phyloP scores from a whole-genome alignment of 1,140 invertebrate genomes.

The Drosophila pandora region DNA sequence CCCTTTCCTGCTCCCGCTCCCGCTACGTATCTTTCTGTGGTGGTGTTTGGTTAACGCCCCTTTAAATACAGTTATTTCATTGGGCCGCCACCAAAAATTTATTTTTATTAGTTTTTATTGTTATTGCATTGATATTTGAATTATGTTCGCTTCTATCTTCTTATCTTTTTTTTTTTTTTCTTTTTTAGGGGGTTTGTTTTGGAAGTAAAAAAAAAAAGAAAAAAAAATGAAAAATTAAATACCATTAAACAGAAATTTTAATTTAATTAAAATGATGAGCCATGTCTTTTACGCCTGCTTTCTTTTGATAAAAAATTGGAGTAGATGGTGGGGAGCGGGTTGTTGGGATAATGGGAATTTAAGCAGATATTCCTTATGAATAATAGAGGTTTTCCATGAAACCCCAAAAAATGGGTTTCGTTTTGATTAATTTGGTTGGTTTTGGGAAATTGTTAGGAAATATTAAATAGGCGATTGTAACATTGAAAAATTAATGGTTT shows the following conservation, averaged over 20 bases:
- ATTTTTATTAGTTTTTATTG: conserved; percentile 81
- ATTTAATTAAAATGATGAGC: conserved; percentile 48
- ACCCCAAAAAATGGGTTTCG: neutral
- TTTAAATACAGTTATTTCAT: conserved; percentile 84
- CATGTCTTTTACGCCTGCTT: conserved; percentile 20
- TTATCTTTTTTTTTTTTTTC: neutral
- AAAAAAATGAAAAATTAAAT: conserved; percentile 38
- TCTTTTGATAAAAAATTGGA: conserved; percentile 33
- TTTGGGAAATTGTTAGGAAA: conserved; percentile 8
- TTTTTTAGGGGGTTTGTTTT: neutral
- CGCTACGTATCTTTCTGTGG: conserved; percentile 37
- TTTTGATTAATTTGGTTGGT: neutral
- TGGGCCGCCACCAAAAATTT: conserved; percentile 82
- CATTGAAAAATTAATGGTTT: conserved; percentile 1
- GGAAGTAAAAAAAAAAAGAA: too few species aligned
- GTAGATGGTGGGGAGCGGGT: neutral
- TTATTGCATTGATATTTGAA: conserved; percentile 79
- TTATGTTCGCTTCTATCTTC: conserved; percentile 40
- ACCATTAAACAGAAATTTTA: conserved; percentile 49
- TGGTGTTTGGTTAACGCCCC: conserved; percentile 83
- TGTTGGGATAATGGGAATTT: conserved; percentile 30
- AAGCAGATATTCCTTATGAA: conserved; percentile 34
- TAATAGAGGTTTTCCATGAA: conserved; percentile 16
- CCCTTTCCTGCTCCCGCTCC: conserved; percentile 20
- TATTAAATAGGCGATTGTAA: conserved; percentile 1